A percentile compares a stretch with the other conserved stretches of the same genome.
These are phyloP conservation scores for Pleuronectes platessa DNA, from an alignment of 2,113 vertebrate species.

Conservation along the genomic window DNA sequence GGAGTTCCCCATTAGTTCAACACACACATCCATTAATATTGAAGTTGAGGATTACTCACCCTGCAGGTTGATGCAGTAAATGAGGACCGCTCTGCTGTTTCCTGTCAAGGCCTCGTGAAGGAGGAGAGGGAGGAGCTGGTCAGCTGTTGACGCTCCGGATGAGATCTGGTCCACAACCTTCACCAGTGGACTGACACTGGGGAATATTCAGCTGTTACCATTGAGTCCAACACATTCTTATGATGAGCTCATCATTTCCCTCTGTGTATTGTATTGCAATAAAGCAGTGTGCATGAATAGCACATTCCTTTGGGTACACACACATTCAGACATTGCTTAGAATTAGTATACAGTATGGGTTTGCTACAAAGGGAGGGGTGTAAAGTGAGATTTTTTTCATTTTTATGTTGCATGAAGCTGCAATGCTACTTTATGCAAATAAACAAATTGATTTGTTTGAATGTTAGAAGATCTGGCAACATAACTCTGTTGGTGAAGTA, in stretches of 20 bases:
- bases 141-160: constrained; percentile 7
- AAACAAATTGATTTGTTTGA: neutral
- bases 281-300: too few relatives aligned
- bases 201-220: constrained; percentile 14
- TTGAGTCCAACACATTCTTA: neutral
- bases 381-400: neutral
- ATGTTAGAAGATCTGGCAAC: neutral
- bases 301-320: neutral
- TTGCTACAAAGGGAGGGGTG: neutral
- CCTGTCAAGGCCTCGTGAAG: constrained; percentile 63
- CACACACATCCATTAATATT: too few relatives aligned
- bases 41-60: constrained; percentile 31
- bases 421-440: neutral
- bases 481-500: neutral
- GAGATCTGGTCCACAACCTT: constrained; percentile 59
- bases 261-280: neutral
- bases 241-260: neutral
- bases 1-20: neutral
- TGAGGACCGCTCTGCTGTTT: constrained; percentile 59
- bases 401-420: neutral
- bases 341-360: neutral
- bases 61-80: constrained; percentile 69
- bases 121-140: constrained; percentile 56
- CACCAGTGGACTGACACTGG: constrained; percentile 73
- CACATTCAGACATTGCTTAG: neutral